phyloP scores from a whole-genome alignment of 2,888 invertebrate species.

The Acleris cristana region DNA sequence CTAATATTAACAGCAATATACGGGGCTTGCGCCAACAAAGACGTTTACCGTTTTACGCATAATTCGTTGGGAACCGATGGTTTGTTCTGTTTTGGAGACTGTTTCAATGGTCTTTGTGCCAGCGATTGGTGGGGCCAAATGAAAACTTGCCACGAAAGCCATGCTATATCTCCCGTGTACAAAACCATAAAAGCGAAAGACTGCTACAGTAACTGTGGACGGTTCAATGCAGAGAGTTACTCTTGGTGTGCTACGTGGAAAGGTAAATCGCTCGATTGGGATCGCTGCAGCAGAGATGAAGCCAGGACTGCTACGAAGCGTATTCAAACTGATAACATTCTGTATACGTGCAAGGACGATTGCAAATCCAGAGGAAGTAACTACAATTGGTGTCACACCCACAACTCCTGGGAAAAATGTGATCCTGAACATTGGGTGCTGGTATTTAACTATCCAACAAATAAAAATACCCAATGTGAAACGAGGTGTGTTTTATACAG shows the following conservation, averaged over 20 bases:
- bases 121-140: slow-evolving; percentile 22
- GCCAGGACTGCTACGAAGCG: slow-evolving; percentile 12
- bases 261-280: slow-evolving; percentile 16
- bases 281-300: slow-evolving; percentile 15
- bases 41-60: slow-evolving; percentile 18
- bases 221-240: slow-evolving; percentile 11
- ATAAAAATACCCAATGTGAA: slow-evolving; percentile 13
- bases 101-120: slow-evolving; percentile 5
- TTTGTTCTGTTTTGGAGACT: slow-evolving; percentile 18
- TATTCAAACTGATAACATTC: slow-evolving; percentile 24
- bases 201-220: slow-evolving; percentile 31
- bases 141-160: slow-evolving; percentile 3
- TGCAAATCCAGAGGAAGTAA: neutral
- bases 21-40: neutral
- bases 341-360: slow-evolving; percentile 27
- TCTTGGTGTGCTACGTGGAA: slow-evolving; percentile 29
- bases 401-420: slow-evolving; percentile 33
- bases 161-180: slow-evolving; percentile 15
- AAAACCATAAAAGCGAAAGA: slow-evolving; percentile 17
- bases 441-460: slow-evolving; percentile 32
- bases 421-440: slow-evolving; percentile 27
- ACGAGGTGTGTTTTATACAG: slow-evolving; percentile 24
- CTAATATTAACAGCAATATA: neutral
- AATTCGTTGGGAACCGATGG: slow-evolving; percentile 10
- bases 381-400: slow-evolving; percentile 32